Evolutionary conservation across 2,888 invertebrate genomes (phyloP).

Genomic region (Drosophila niveifrons): DNA sequence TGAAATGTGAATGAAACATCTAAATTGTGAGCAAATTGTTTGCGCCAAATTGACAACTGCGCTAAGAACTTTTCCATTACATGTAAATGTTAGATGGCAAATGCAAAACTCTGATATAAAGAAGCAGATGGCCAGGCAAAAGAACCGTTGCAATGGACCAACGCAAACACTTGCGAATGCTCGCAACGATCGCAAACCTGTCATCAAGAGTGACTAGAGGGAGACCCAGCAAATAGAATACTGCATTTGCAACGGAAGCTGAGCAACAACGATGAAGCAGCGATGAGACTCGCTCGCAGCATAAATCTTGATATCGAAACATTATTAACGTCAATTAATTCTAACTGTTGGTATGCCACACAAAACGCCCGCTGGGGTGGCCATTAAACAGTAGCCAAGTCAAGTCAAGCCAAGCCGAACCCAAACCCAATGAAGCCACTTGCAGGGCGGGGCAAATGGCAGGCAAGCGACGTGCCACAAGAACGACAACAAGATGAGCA

Average conservation of each 20-base stretch:
- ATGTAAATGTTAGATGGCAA: constrained; percentile 27
- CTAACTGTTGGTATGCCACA: constrained; percentile 71
- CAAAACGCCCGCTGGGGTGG: constrained; percentile 56
- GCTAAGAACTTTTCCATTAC: constrained; percentile 46
- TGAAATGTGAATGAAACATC: constrained; percentile 30
- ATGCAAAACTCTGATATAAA: constrained; percentile 60
- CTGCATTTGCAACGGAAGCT: constrained; percentile 20
- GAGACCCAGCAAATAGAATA: constrained; percentile 48
- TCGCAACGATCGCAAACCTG: constrained; percentile 39
- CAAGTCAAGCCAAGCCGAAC: constrained; percentile 1
- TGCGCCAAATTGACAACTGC: constrained; percentile 68
- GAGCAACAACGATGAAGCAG: constrained; percentile 30
- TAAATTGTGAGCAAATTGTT: constrained; percentile 38
- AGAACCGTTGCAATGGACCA: constrained; percentile 63
- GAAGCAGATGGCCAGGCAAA: constrained; percentile 54
- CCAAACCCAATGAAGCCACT: not conserved
- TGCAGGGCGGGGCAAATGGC: constrained; percentile 40
- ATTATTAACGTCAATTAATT: constrained; percentile 80
- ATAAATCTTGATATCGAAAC: constrained; percentile 77
- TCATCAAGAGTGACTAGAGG: constrained; percentile 31
- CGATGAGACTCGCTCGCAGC: constrained; percentile 26
- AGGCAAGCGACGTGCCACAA: constrained; percentile 11
- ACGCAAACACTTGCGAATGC: constrained; percentile 34
- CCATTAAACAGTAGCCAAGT: constrained; percentile 65
- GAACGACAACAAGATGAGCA: constrained; percentile 7